phyloP scores from a whole-genome alignment of 2,113 vertebrate species.

The Abramis brama region DNA sequence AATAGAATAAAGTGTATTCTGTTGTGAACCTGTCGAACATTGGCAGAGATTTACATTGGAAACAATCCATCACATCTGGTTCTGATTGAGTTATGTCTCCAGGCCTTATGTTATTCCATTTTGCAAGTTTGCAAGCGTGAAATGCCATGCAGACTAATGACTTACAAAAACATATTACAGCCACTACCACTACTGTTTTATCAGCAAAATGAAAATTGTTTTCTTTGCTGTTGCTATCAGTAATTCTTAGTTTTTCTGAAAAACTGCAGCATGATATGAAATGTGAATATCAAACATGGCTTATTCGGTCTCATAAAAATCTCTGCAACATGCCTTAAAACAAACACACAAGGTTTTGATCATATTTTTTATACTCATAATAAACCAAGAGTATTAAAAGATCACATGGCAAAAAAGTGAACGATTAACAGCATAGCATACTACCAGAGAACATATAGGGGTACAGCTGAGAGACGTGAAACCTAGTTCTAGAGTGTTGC shows the following conservation, averaged over 20 bases:
- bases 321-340: background rate
- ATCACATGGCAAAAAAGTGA: background rate
- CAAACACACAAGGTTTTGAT: background rate
- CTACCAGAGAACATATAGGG: slow-evolving; percentile 24
- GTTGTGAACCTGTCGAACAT: slow-evolving; percentile 63
- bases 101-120: background rate
- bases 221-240: background rate
- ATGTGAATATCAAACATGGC: slow-evolving; percentile 17
- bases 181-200: background rate
- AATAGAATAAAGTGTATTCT: slow-evolving; percentile 60
- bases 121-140: background rate
- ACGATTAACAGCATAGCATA: slow-evolving; percentile 34
- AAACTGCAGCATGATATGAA: slow-evolving; percentile 13
- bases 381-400: background rate
- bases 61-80: slow-evolving; percentile 30
- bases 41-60: slow-evolving; percentile 41
- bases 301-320: background rate
- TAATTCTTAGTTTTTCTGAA: background rate
- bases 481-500: too few species aligned
- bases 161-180: slow-evolving; percentile 15
- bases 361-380: background rate
- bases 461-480: too few species aligned
- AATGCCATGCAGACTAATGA: background rate
- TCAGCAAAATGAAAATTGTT: background rate
- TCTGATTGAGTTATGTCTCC: slow-evolving; percentile 27